Base-by-base conservation (phyloP, 1,140 invertebrate genomes). In the Papilio glaucus region DNA sequence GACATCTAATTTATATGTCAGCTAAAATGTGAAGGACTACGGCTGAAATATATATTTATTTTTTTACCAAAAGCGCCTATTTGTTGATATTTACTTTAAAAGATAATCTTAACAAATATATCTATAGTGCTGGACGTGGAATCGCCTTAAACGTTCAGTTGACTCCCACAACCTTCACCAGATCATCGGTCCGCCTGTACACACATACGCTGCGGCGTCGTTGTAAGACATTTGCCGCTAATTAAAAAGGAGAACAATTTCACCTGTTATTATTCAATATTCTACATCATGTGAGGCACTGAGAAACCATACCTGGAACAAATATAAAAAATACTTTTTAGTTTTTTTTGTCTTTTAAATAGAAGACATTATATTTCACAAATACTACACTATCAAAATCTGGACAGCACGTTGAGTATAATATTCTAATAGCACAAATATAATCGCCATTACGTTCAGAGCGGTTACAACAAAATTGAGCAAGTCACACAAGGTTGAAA, bases 401-500 rank as follows among this genome's bases (percentile, higher is more conserved):
- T 49, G 49, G 9, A 24, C 21, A 26, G 12, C 21, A 26, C 10
- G 49, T 57, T 18, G 49, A 18, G 21, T 45, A 18, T 57, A 49
- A n/a, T n/a, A n/a, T n/a, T 33, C 29, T 21, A 21, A 53, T 4
- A 57, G 10, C 24, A 53, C 7, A 53, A 18, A 53, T 53, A 53
- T 24, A 49, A 49, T 4, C 13, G 9, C 45, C 21, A 53, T 24
- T 45, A 12, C 49, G 21, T 63, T 33, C 15, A 65, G 37, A 39
- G 15, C 62, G 24, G 65, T 24, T 29, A 42, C 6, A 41, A 76
- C 72, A 62, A 72, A 74, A 73, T 57, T 72, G 72, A 72, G 76
- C 71, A 73, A 74, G 77, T 82, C 82, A 74, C 79, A 80, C 78
- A 84, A 86, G 74, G 65, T 74, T 76, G 67, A 69, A 73, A 72